Percentiles rank a stretch among this genome's conserved stretches.
Evolutionary conservation across 2,797 vertebrate species (phyloP).

Genomic region (Esox masquinongy): DNA sequence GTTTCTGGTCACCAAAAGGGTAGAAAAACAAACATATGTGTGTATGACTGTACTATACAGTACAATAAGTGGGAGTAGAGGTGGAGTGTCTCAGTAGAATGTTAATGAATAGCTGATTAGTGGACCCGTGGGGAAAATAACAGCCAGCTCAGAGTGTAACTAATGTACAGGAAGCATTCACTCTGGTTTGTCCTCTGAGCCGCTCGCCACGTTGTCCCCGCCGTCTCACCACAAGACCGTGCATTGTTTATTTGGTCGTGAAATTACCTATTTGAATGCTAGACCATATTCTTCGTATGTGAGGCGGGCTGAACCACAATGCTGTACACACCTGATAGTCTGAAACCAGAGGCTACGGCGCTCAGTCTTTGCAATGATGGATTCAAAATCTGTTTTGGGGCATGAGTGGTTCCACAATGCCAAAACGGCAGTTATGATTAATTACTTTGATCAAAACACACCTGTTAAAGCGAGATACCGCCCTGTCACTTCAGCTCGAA

Average conservation of each 20-base stretch:
- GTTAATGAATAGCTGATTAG: constrained; percentile 56
- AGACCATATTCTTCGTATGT: not conserved
- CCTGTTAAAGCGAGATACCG: constrained; percentile 19
- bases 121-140: constrained; percentile 36
- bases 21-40: not conserved
- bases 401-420: constrained; percentile 14
- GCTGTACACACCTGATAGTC: not conserved
- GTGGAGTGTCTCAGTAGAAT: constrained; percentile 25
- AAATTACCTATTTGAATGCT: not conserved
- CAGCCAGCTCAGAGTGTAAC: not conserved
- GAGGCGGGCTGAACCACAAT: not conserved
- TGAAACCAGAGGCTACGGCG: not conserved
- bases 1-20: too few species aligned
- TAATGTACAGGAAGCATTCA: constrained; percentile 28
- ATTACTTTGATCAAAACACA: constrained; percentile 24
- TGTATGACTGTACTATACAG: not conserved
- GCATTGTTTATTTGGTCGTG: not conserved
- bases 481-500: constrained; percentile 4
- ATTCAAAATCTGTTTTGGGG: not conserved
- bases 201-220: not conserved
- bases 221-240: too few species aligned
- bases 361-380: not conserved
- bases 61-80: not conserved
- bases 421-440: constrained; percentile 4
- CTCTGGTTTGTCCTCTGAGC: not conserved